Evolutionary conservation across 2,888 invertebrate genomes (phyloP).

Genomic region (Lacanobia oleracea): DNA sequence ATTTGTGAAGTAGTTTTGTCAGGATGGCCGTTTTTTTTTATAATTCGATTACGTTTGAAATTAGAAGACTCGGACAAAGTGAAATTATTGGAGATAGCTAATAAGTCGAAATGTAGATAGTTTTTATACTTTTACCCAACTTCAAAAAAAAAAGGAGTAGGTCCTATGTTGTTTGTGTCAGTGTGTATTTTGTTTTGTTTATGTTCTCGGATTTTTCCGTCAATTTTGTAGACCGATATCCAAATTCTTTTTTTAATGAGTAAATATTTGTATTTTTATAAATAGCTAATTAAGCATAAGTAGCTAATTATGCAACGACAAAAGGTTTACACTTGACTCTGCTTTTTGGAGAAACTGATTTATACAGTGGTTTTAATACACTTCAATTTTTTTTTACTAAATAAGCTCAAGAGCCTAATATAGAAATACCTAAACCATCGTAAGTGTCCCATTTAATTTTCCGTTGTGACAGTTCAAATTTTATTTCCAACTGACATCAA

Average conservation of each 20-base stretch:
- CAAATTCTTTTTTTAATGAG: not conserved
- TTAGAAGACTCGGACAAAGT: not conserved
- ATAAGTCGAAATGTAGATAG: not conserved
- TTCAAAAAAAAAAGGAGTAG: too few species aligned
- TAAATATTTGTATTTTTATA: not conserved
- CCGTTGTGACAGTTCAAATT: not conserved
- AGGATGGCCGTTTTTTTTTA: not conserved
- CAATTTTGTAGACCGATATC: too few species aligned
- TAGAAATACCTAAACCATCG: not conserved
- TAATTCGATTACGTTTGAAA: not conserved
- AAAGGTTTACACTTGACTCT: too few species aligned
- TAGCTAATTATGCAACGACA: too few species aligned
- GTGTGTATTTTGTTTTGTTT: too few species aligned
- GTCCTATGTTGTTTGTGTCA: too few species aligned
- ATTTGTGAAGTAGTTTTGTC: constrained; percentile 47
- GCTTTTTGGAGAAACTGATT: too few species aligned
- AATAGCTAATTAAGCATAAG: too few species aligned
- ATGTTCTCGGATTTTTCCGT: too few species aligned
- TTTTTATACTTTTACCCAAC: not conserved
- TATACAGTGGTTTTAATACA: not conserved
- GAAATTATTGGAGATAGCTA: not conserved
- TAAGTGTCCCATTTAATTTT: not conserved
- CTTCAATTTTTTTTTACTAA: too few species aligned
- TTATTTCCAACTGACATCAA: not conserved
- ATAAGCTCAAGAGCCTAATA: not conserved